Base-by-base conservation (phyloP, 1,140 invertebrate genomes). In the Melanaphis sacchari region DNA sequence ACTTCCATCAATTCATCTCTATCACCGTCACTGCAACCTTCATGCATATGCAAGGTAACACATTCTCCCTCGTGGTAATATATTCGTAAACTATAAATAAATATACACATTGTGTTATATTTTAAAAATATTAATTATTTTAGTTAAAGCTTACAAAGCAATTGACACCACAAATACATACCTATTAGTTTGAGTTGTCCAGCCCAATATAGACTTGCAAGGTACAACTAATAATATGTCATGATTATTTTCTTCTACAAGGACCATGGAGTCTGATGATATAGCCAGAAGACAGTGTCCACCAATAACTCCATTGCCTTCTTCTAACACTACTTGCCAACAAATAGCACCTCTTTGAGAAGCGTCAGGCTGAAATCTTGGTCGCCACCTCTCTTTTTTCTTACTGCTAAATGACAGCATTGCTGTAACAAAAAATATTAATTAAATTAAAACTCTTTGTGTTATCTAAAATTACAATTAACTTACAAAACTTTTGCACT, bases 401-500 rank as follows among this genome's bases (percentile, higher is more conserved):
- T 97, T 97, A 94, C 96, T 97, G 94, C 95, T 97, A 94, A 97
- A 97, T 89, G 96, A 97, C 93, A 97, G 95, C 95, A 97, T 97
- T 8, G 96, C 96, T 96, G 94, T 36, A 95, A 95, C 91, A 85
- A n/a, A 93, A 90, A 94, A 81, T 81, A 91, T 52, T 26, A 26
- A 41, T 46, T 36, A 21, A 87, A 87, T 49, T 85, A 49, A 87
- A 36, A 1, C 15, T n/a, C 18, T 43, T n/a, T 85, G 46, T 87
- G 6, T 46, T 36, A 87, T 46, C 4, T 21, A 22, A 90, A 9
- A n/a, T 31, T 41, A 43, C n/a, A 66, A 90, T n/a, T 18, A 90
- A 96, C 97, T 97, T 96, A 98, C 98, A 98, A 95, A 99, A 98
- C 96, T 98, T 99, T 94, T 98, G 97, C 59, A 97, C 97, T 40